Conservation (phyloP, 2,888 invertebrate species). For the Esperia sulphurella region DNA sequence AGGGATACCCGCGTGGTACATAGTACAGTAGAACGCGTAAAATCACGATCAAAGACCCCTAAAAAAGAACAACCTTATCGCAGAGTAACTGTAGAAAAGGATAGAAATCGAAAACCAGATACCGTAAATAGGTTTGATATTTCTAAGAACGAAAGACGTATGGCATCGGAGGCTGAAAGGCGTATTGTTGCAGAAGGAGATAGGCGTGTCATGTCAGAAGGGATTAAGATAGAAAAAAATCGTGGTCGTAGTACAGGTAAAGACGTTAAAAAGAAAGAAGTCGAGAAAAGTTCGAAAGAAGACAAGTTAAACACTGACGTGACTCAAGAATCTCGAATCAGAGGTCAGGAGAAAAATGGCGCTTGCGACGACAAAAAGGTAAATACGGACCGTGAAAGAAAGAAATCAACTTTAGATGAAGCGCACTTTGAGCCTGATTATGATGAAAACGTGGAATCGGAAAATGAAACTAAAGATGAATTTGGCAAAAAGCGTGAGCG, state of each 20-base stretch:
- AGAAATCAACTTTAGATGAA: conserved; percentile 85
- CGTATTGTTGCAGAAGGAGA: conserved; percentile 43
- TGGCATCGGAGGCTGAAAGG: conserved; percentile 28
- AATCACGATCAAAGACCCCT: conserved; percentile 74
- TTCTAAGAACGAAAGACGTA: conserved; percentile 45
- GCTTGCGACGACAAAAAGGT: conserved; percentile 26
- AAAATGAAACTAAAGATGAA: conserved; percentile 81
- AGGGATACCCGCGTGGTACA: conserved; percentile 77
- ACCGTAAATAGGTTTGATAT: conserved; percentile 33
- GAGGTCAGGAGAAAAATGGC: conserved; percentile 34
- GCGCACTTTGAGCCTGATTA: conserved; percentile 87
- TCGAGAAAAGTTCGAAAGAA: conserved; percentile 42
- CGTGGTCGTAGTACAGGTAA: conserved; percentile 35
- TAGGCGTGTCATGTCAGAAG: conserved; percentile 39
- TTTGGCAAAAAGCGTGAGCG: conserved; percentile 50
- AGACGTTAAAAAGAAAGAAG: conserved; percentile 39
- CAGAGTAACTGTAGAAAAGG: conserved; percentile 71
- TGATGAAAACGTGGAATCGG: conserved; percentile 81
- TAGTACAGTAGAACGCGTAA: conserved; percentile 76
- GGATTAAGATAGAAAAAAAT: conserved; percentile 40
- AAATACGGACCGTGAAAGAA: conserved; percentile 70
- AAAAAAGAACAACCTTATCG: conserved; percentile 68
- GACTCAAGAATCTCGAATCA: conserved; percentile 18
- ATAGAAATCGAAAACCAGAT: conserved; percentile 61
- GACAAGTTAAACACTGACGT: conserved; percentile 30